Evolutionary conservation across 2,797 vertebrate species (phyloP), one percentile per base, ranked within the genome.

Genomic region (Prunella strophiata): DNA sequence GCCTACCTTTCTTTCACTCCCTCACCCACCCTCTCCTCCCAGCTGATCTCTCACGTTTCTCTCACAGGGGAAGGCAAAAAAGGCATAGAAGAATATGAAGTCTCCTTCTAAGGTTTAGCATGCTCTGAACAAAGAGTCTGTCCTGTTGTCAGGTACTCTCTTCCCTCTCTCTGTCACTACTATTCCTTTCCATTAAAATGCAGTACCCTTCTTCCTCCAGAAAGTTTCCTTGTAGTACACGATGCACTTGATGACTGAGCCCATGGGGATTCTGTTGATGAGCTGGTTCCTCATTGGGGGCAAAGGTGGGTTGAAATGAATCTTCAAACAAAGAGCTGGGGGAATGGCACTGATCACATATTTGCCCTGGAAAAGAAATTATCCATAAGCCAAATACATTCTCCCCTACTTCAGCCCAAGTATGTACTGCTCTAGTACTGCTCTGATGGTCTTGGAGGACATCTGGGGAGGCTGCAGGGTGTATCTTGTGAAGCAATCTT

Each of bases 201-300:
- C 36, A 88, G 79, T 96, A 99, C 99, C 98, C 79, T 98, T 99
- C 95, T 99, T 98, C 96, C 98, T 99, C 99, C 99, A 99, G 97
- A 99, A 99, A 92, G 98, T 98, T 88, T 99, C 99, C 75, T 97
- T 99, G 95, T 99, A 99, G 97, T 99, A 99, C 71, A 99, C 98
- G 85, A 99, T 99, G 97, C 99, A 99, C 97, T 99, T 99, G 97
- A 99, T 99, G 97, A 99, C 99, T 19, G 98, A 99, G 93, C 99
- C 99, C 98, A 99, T 98, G 81, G 99, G 99, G 29, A 99, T 98
- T 43, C 99, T 98, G 91, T 97, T 97, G 97, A 99, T 99, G 89
- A 99, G 98, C 97, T 99, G 99, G 97, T 99, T 99, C 96, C 99
- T 99, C 96, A 99, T 93, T 5, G 99, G 98, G 2, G 99, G 99